Conservation (phyloP, 1,140 invertebrate genomes). For the Panagrolaimus sp. region DNA sequence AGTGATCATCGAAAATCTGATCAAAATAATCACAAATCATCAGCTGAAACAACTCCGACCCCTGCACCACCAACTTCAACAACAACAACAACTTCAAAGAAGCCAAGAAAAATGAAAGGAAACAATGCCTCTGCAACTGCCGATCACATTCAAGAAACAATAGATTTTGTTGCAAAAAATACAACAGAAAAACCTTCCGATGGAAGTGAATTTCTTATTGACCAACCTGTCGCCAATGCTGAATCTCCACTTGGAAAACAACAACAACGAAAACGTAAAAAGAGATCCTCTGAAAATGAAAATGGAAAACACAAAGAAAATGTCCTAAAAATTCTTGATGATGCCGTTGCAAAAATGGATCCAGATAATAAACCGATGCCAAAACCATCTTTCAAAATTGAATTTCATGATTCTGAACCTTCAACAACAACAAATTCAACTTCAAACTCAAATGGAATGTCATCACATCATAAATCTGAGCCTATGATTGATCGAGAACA, state of each 20-base stretch:
- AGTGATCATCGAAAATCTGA: too few species aligned
- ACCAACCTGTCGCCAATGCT: too few species aligned
- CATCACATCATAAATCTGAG: too few species aligned
- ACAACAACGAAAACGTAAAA: not conserved
- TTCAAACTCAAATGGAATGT: too few species aligned
- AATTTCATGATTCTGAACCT: not conserved
- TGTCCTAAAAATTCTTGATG: not conserved
- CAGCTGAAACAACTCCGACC: too few species aligned
- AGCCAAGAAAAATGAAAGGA: not conserved
- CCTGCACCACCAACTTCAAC: too few species aligned
- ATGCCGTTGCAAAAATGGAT: not conserved
- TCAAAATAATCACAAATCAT: too few species aligned
- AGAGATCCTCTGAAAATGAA: not conserved
- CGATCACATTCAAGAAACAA: constrained; percentile 9
- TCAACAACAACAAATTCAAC: not conserved
- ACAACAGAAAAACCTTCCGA: not conserved
- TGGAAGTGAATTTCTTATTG: too few species aligned
- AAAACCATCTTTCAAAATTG: not conserved
- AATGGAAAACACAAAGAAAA: constrained; percentile 7
- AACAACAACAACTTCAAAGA: too few species aligned
- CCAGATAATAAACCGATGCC: not conserved
- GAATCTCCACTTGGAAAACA: not conserved
- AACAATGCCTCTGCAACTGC: not conserved
- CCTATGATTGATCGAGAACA: not conserved
- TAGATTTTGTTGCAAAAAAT: constrained; percentile 1